phyloP scores from a whole-genome alignment of 2,888 invertebrate genomes.

The Hermaeophaga mercurialis region DNA sequence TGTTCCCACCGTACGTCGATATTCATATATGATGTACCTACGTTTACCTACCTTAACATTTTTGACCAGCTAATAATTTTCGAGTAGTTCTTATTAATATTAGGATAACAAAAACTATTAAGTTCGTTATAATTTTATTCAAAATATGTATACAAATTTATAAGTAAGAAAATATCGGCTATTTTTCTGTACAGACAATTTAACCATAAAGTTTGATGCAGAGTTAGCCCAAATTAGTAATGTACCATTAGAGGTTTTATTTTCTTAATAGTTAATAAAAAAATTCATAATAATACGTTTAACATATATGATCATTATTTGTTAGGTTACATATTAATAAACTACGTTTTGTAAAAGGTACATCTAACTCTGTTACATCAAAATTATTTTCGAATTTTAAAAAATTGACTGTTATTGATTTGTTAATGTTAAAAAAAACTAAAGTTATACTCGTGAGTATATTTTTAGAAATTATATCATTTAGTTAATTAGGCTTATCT shows the following conservation, averaged over 20 bases:
- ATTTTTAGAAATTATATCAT: neutral
- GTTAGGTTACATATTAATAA: neutral
- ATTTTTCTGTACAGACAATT: conserved; percentile 20
- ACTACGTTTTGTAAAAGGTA: conserved; percentile 20
- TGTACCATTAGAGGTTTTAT: conserved; percentile 18
- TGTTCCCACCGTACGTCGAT: too few relatives aligned
- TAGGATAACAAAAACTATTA: neutral
- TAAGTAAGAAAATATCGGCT: conserved; percentile 27
- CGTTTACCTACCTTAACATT: too few relatives aligned
- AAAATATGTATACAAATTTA: conserved; percentile 37
- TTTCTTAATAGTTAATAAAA: too few relatives aligned
- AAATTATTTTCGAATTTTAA: conserved; percentile 34
- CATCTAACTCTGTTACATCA: conserved; percentile 40
- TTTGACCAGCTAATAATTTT: too few relatives aligned
- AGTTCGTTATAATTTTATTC: conserved; percentile 30
- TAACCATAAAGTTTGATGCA: conserved; percentile 42
- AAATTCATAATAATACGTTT: neutral
- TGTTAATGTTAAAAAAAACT: neutral
- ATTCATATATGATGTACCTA: too few relatives aligned
- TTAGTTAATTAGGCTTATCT: too few relatives aligned
- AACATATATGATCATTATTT: neutral
- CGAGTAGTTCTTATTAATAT: too few relatives aligned
- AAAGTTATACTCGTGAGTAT: neutral
- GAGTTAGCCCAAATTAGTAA: conserved; percentile 40
- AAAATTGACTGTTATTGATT: too few relatives aligned